Evolutionary conservation across 2,113 vertebrate genomes (phyloP).

Genomic region (Garra rufa): DNA sequence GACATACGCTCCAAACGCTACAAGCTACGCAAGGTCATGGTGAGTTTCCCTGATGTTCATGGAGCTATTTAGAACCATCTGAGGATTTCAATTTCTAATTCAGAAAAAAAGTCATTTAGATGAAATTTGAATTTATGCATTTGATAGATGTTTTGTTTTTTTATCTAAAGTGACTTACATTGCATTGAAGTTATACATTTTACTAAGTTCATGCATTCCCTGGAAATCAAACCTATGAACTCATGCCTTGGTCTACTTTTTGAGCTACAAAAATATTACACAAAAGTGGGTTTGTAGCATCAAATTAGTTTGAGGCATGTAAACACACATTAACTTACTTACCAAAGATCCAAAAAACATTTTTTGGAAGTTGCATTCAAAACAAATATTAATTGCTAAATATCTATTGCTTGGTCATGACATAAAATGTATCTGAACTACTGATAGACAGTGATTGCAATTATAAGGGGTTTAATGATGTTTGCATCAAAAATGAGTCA

Average conservation of each 20-base stretch:
- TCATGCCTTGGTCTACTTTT: background rate
- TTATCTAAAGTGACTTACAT: background rate
- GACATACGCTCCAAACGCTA: conserved; percentile 93
- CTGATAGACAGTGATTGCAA: background rate
- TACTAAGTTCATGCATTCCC: background rate
- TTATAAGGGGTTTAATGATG: background rate
- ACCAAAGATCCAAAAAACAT: background rate
- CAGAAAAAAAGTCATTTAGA: no score
- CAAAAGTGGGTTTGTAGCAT: background rate
- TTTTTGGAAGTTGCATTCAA: background rate
- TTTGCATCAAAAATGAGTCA: background rate
- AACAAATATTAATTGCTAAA: background rate
- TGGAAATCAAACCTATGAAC: background rate
- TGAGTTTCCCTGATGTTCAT: no score
- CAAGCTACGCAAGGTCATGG: conserved; percentile 96
- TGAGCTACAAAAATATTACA: background rate
- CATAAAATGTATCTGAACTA: background rate
- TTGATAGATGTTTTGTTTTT: background rate
- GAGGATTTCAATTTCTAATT: no score
- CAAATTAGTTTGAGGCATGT: background rate
- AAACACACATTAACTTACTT: background rate
- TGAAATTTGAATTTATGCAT: background rate
- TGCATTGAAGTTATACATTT: background rate
- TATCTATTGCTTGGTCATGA: background rate
- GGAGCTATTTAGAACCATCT: no score